A percentile compares a stretch with the other conserved stretches of the same genome.
These are phyloP conservation scores for Stegophylla sp. DNA, from an alignment of 2,888 invertebrate genomes.

Conservation along the genomic window DNA sequence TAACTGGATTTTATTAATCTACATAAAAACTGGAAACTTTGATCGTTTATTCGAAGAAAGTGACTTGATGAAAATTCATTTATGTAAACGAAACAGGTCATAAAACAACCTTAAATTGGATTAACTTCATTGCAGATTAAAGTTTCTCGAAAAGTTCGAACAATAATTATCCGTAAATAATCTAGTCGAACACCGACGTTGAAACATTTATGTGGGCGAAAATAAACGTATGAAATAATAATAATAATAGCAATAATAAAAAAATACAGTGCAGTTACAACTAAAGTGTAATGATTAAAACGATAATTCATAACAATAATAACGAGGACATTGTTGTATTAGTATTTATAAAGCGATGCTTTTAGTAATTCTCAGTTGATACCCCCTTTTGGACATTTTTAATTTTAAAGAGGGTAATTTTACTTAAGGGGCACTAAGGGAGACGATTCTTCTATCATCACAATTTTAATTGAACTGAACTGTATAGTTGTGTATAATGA, in stretches of 20 bases:
- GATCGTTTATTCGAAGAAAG: conserved; percentile 33
- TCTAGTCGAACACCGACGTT: neutral
- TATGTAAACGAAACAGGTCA: conserved; percentile 51
- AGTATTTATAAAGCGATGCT: too few species aligned
- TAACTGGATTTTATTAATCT: conserved; percentile 45
- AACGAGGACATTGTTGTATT: too few species aligned
- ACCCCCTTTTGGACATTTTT: too few species aligned
- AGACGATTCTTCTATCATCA: too few species aligned
- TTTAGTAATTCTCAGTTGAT: too few species aligned
- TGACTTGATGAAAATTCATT: conserved; percentile 49
- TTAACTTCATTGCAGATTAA: conserved; percentile 24
- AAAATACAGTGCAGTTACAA: too few species aligned
- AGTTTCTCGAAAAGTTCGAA: conserved; percentile 19
- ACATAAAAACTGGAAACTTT: conserved; percentile 47
- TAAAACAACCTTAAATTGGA: conserved; percentile 50
- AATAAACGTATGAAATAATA: neutral
- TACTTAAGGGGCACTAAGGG: too few species aligned
- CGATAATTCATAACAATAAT: neutral
- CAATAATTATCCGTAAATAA: conserved; percentile 27
- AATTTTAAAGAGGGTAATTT: too few species aligned
- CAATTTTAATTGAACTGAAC: too few species aligned
- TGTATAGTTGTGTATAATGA: too few species aligned
- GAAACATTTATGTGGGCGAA: neutral
- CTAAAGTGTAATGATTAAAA: too few species aligned
- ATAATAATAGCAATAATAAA: too few species aligned